Percentiles rank a stretch among this genome's conserved stretches.
Evolutionary conservation across 2,888 invertebrate species (phyloP).

Genomic region (Noctua comes): DNA sequence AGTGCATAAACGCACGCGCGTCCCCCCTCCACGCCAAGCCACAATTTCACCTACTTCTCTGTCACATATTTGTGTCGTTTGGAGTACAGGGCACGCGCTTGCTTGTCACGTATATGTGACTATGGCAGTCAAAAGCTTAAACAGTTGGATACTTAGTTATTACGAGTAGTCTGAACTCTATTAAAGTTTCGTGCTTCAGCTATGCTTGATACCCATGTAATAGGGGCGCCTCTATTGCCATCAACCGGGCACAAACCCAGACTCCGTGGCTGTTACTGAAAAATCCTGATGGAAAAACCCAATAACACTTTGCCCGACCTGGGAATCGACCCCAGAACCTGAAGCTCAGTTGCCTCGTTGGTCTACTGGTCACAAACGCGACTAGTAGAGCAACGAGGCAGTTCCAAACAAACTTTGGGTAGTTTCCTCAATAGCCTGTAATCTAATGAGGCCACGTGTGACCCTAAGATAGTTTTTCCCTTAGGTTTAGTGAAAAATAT

Average conservation of each 20-base stretch:
- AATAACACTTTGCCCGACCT: too few relatives aligned
- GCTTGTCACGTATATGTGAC: too few relatives aligned
- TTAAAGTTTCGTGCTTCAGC: too few relatives aligned
- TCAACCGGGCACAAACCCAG: neutral
- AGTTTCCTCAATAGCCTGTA: neutral
- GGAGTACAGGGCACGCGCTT: too few relatives aligned
- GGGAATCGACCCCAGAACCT: neutral
- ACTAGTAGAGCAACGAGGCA: neutral
- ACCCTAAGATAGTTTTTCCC: constrained; percentile 11
- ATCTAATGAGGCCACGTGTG: constrained; percentile 10
- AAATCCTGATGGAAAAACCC: neutral
- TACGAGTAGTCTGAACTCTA: too few relatives aligned
- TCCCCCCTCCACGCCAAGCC: too few relatives aligned
- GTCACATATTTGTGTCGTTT: too few relatives aligned
- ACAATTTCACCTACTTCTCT: too few relatives aligned
- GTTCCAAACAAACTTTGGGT: too few relatives aligned
- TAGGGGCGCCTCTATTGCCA: neutral
- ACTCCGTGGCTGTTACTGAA: neutral
- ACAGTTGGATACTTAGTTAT: neutral
- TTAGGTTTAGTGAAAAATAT: constrained; percentile 15
- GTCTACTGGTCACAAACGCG: too few relatives aligned
- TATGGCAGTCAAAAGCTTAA: too few relatives aligned
- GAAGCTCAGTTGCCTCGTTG: neutral
- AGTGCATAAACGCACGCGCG: too few relatives aligned
- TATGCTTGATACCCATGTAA: neutral